Evolutionary conservation across 2,113 vertebrate genomes (phyloP).

Genomic region (Leucopsar rothschildi): DNA sequence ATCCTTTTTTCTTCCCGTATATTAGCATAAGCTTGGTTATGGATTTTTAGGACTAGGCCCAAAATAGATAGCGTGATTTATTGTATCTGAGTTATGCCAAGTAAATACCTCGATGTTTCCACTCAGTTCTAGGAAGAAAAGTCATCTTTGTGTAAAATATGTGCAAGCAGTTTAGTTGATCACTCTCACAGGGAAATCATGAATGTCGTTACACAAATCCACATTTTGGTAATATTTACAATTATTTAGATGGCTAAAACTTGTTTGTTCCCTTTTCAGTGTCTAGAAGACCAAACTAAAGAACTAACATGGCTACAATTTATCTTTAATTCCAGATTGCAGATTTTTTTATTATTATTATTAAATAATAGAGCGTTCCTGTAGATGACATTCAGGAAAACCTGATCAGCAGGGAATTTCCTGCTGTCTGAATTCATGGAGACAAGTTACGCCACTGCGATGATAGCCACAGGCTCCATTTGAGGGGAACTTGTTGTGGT

Average conservation of each 20-base stretch:
- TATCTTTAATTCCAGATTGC: constrained; percentile 44
- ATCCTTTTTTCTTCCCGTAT: background rate
- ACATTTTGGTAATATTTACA: background rate
- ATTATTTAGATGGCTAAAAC: background rate
- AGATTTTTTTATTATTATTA: constrained; percentile 4
- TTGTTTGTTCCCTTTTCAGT: background rate
- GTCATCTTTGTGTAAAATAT: background rate
- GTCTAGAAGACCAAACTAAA: background rate
- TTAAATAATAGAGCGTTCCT: constrained; percentile 5
- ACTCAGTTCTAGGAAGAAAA: constrained; percentile 21
- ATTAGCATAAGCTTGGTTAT: background rate
- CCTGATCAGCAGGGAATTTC: constrained; percentile 68
- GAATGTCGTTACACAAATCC: background rate
- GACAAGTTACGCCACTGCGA: constrained; percentile 1
- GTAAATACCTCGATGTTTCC: constrained; percentile 32
- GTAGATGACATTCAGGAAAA: constrained; percentile 60
- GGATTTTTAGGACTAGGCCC: background rate
- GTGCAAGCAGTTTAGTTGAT: background rate
- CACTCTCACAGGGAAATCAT: background rate
- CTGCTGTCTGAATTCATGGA: constrained; percentile 61
- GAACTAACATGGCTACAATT: background rate
- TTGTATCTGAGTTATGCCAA: constrained; percentile 16
- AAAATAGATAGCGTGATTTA: background rate
- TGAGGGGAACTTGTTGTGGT: constrained; percentile 9
- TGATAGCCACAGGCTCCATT: constrained; percentile 42